A percentile compares a stretch with the other conserved stretches of the same genome.
Evolutionary conservation across 1,140 invertebrate species (phyloP).

Genomic region (Aradophagus sp.): DNA sequence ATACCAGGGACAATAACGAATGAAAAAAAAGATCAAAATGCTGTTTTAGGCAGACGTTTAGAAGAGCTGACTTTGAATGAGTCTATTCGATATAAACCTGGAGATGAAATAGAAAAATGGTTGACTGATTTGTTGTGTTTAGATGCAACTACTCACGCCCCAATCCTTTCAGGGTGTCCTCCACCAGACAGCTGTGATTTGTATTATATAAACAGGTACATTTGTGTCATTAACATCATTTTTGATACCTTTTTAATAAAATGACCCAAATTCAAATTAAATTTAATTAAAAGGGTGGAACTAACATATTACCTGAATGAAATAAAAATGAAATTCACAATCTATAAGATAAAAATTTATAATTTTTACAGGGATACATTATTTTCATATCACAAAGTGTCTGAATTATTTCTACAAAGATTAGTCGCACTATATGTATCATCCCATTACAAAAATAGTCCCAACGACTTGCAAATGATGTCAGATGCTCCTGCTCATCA

Average conservation of each 20-base stretch:
- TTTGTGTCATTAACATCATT: too few relatives aligned
- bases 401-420: conserved; percentile 94
- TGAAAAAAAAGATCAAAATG: conserved; percentile 69
- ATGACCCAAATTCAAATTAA: too few relatives aligned
- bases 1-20: conserved; percentile 69
- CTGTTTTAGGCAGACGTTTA: conserved; percentile 71
- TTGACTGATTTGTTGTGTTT: conserved; percentile 93
- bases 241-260: too few relatives aligned
- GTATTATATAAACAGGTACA: conserved; percentile 85
- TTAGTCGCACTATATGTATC: conserved; percentile 95
- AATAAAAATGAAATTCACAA: too few relatives aligned
- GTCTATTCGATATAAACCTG: conserved; percentile 94
- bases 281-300: too few relatives aligned
- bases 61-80: conserved; percentile 87
- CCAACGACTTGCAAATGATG: conserved; percentile 99
- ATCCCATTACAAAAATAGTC: conserved; percentile 99
- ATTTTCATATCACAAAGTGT: conserved; percentile 97
- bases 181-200: conserved; percentile 92
- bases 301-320: too few relatives aligned
- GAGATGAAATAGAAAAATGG: conserved; percentile 95
- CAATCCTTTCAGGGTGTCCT: conserved; percentile 86
- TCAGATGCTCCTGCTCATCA: conserved; percentile 99
- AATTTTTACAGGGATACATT: conserved; percentile 85
- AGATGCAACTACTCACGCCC: conserved; percentile 82
- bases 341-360: too few relatives aligned